Conservation (phyloP, 2,888 invertebrate species). For the Pollenia angustigena region DNA sequence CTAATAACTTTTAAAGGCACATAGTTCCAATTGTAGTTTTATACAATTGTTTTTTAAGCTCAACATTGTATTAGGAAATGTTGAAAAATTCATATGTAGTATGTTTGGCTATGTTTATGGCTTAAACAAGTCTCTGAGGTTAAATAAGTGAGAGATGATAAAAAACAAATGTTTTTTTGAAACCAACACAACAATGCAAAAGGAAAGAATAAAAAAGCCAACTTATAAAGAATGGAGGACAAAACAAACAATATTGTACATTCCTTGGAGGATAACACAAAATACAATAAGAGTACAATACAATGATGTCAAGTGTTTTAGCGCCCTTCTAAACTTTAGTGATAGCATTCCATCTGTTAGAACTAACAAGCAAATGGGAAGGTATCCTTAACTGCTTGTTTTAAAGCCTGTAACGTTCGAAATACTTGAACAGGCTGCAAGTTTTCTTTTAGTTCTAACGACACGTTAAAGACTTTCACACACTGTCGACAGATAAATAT, state of each 20-base stretch:
- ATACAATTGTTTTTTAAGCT: constrained; percentile 31
- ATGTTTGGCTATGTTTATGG: constrained; percentile 18
- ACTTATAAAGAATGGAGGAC: constrained; percentile 44
- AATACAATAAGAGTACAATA: constrained; percentile 45
- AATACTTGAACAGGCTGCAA: too few relatives aligned
- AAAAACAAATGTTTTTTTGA: constrained; percentile 45
- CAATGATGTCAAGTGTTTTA: constrained; percentile 69
- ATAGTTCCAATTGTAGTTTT: neutral
- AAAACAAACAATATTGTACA: constrained; percentile 59
- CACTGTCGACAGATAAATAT: too few relatives aligned
- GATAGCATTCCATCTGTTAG: constrained; percentile 69
- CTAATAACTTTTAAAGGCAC: constrained; percentile 46
- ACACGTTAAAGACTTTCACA: too few relatives aligned
- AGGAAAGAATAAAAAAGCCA: constrained; percentile 5
- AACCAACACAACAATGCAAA: constrained; percentile 47
- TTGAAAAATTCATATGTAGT: constrained; percentile 47
- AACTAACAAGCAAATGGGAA: constrained; percentile 30
- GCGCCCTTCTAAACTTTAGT: constrained; percentile 66
- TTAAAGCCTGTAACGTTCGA: too few relatives aligned
- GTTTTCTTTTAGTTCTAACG: too few relatives aligned
- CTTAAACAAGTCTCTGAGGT: constrained; percentile 68
- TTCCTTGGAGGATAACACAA: constrained; percentile 61
- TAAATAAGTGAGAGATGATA: constrained; percentile 69
- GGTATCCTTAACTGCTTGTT: constrained; percentile 26
- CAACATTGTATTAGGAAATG: constrained; percentile 45